Conservation (phyloP, 1,140 invertebrate genomes). For the Propsilocerus akamusi region DNA sequence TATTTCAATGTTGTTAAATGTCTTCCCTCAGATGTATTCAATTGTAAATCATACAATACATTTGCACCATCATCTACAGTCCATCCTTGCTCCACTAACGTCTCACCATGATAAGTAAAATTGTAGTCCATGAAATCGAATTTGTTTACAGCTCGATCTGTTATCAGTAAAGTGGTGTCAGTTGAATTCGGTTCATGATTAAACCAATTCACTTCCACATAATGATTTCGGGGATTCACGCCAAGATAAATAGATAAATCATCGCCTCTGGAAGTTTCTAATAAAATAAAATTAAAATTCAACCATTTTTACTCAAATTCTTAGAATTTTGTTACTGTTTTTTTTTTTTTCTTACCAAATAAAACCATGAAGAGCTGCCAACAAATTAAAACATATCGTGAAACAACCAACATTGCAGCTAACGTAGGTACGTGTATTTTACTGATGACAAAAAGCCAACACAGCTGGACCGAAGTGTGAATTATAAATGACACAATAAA, state of each 20-base stretch:
- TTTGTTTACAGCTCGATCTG: not conserved
- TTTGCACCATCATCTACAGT: not conserved
- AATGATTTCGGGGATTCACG: not conserved
- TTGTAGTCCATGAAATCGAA: not conserved
- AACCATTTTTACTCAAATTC: too few relatives aligned
- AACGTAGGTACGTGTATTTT: too few relatives aligned
- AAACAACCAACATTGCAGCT: too few relatives aligned
- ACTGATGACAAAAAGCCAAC: too few relatives aligned
- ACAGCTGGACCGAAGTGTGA: too few relatives aligned
- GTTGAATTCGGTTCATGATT: not conserved
- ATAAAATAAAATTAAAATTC: too few relatives aligned
- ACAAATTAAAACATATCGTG: too few relatives aligned
- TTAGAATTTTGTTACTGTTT: too few relatives aligned
- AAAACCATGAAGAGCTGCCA: too few relatives aligned
- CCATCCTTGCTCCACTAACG: not conserved
- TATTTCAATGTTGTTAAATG: not conserved
- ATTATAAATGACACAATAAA: too few relatives aligned
- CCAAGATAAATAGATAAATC: not conserved
- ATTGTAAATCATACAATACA: not conserved
- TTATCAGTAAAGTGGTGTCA: not conserved
- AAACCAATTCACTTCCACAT: not conserved
- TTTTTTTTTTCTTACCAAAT: too few relatives aligned
- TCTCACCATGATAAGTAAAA: not conserved
- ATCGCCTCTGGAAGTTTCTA: too few relatives aligned
- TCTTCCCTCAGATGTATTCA: not conserved